phyloP scores from a whole-genome alignment of 2,113 vertebrate species.

The Ammodytes dubius region DNA sequence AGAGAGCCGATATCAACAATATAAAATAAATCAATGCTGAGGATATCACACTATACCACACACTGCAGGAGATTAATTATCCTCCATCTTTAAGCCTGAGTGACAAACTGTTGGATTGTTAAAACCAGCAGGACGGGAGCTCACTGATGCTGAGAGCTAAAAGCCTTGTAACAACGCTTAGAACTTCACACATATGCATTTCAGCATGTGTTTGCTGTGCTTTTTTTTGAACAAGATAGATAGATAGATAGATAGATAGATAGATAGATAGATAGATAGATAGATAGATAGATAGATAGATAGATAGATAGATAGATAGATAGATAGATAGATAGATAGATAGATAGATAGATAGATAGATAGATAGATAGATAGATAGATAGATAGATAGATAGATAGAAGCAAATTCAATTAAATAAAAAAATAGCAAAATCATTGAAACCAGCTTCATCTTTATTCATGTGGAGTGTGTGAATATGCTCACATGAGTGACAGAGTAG shows the following conservation, averaged over 20 bases:
- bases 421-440: neutral
- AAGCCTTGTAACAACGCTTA: neutral
- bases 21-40: neutral
- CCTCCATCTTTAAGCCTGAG: conserved; percentile 3
- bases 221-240: neutral
- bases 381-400: too few relatives aligned
- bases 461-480: neutral
- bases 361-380: too few relatives aligned
- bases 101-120: conserved; percentile 17
- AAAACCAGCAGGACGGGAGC: neutral
- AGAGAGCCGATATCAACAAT: neutral
- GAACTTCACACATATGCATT: neutral
- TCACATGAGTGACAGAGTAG: neutral
- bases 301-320: too few relatives aligned
- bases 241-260: too few relatives aligned
- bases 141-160: conserved; percentile 6
- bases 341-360: too few relatives aligned
- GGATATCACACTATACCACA: conserved; percentile 2
- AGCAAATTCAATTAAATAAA: neutral
- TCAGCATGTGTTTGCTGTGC: neutral
- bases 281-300: too few relatives aligned
- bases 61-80: neutral
- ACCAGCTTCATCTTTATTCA: neutral
- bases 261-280: too few relatives aligned
- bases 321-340: too few relatives aligned